Conservation (phyloP, 2,888 invertebrate species). For the Gnatocerus cornutus region DNA sequence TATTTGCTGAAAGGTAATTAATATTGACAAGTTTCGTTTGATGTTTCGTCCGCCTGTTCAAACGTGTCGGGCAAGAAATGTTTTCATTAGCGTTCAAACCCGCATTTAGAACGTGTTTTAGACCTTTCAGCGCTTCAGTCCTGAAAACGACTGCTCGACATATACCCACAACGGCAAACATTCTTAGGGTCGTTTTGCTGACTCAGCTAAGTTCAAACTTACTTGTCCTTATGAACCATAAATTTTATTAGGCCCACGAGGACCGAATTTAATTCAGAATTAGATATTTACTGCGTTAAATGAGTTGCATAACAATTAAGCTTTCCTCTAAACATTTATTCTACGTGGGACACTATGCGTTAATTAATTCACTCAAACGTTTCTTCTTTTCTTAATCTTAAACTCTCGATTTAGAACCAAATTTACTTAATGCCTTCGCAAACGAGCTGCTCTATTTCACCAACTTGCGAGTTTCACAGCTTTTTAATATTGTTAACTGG, state of each 20-base stretch:
- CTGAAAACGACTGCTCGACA: constrained; percentile 43
- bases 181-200: constrained; percentile 46
- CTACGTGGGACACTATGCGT: constrained; percentile 40
- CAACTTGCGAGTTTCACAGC: too few species aligned
- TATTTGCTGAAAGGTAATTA: constrained; percentile 55
- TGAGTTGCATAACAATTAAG: constrained; percentile 53
- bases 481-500: too few species aligned
- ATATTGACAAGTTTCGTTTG: constrained; percentile 57
- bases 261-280: constrained; percentile 51
- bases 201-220: constrained; percentile 46
- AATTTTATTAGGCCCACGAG: constrained; percentile 52
- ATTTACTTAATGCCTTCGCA: constrained; percentile 11
- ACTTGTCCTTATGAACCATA: constrained; percentile 53
- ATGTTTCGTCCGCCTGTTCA: constrained; percentile 52
- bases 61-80: constrained; percentile 52
- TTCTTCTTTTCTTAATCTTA: constrained; percentile 38
- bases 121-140: constrained; percentile 43
- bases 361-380: constrained; percentile 44
- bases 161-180: constrained; percentile 49
- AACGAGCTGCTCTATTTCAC: constrained; percentile 5
- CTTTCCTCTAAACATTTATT: constrained; percentile 46
- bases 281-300: constrained; percentile 53
- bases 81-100: constrained; percentile 49
- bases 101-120: constrained; percentile 47
- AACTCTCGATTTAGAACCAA: not conserved